A percentile compares a stretch with the other conserved stretches of the same genome.
phyloP scores from a whole-genome alignment of 2,888 invertebrate genomes.

The Alentia gelatinosa region DNA sequence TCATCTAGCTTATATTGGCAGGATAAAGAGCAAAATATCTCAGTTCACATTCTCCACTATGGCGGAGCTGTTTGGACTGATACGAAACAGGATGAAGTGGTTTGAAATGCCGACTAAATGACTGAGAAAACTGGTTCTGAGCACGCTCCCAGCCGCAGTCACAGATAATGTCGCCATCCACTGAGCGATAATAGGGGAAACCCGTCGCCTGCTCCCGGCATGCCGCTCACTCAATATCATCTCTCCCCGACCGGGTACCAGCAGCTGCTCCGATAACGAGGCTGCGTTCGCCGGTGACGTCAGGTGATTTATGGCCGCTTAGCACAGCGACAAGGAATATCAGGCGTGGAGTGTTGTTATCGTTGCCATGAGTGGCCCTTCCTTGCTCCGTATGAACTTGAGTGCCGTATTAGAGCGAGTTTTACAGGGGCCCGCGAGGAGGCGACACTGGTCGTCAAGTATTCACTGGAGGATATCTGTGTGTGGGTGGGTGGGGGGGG shows the following conservation, averaged over 20 bases:
- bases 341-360: slow-evolving; percentile 24
- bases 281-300: not conserved
- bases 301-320: slow-evolving; percentile 26
- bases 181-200: not conserved
- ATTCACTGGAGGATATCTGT: too few relatives aligned
- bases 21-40: too few relatives aligned
- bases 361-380: slow-evolving; percentile 1
- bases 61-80: too few relatives aligned
- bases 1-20: too few relatives aligned
- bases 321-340: not conserved
- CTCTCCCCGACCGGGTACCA: not conserved
- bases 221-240: not conserved
- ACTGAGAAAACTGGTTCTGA: too few relatives aligned
- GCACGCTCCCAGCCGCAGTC: not conserved
- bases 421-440: not conserved
- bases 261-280: not conserved
- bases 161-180: not conserved
- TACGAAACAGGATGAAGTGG: too few relatives aligned
- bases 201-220: not conserved
- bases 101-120: too few relatives aligned
- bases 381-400: not conserved
- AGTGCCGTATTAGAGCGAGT: not conserved
- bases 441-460: too few relatives aligned
- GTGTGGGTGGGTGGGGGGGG: too few relatives aligned
- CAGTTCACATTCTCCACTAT: too few relatives aligned